Evolutionary conservation across 2,797 vertebrate species (phyloP), one percentile per base, ranked within the genome.

Genomic region (Protonibea diacanthus): DNA sequence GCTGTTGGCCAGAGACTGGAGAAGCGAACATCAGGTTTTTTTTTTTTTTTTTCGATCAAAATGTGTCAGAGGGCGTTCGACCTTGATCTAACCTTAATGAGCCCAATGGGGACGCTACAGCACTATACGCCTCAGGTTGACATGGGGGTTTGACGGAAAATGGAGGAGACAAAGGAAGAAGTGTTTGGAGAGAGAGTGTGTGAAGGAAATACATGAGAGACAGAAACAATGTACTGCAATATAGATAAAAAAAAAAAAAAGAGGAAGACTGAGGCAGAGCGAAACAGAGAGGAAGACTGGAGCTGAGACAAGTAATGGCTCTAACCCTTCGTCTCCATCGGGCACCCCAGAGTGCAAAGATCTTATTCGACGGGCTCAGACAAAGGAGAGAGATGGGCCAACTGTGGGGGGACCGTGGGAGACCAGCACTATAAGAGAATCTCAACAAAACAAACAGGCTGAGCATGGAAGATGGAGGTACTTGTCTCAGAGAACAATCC

Each of bases 1-100:
- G 70, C 52, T 64, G 40, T 53, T 65, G 25, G 45, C 69, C 14
- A n/a, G 53, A 87, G 78, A 78, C 69, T 52, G 23, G 0, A 64
- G 56, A 73, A 81, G 78, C 53, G 3, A 63, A 71, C 63, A 70
- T 76, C 27, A 52, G 49, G 15, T 33, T 7, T 7, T 33, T 33
- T 1, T 38, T 38, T 3, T 60, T 76, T 75, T 80, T 75, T 33
- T 6, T 8, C 14, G 2, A 63, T 73, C 75, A 66, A 84, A 86
- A 81, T 44, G 70, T 84, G 76, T 84, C 64, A 11, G 71, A 76
- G 27, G 67, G 83, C 3, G 57, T 66, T 80, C 42, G 57, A 93
- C 89, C 90, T 90, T 93, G 86, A 89, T 86, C 68, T 80, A 71
- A 91, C 86, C 87, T 90, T 93, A 91, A 89, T 85, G 88, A 93